A percentile compares a stretch with the other conserved stretches of the same genome.
Conservation (phyloP, 2,113 vertebrate species). For the Zosterops pallidus region DNA sequence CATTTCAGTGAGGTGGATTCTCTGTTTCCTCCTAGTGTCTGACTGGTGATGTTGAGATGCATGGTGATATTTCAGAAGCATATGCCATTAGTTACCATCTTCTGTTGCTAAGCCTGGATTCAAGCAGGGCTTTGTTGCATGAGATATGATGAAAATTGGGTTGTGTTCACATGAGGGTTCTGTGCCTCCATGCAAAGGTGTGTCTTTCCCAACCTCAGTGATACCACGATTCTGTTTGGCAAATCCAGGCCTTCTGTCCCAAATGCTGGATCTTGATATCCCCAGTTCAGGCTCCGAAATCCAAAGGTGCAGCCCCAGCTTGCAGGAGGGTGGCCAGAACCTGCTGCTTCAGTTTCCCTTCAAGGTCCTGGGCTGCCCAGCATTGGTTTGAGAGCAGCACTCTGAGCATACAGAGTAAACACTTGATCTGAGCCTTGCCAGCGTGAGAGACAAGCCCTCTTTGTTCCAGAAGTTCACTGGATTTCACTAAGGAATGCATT, state of each 20-base stretch:
- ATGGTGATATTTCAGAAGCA: not conserved
- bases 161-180: not conserved
- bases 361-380: rapidly evolving
- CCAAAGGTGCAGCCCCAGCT: not conserved
- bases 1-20: not conserved
- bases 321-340: not conserved
- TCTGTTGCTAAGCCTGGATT: not conserved
- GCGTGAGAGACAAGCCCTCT: not conserved
- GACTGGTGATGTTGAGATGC: not conserved
- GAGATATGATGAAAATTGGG: rapidly evolving
- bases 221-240: not conserved
- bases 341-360: not conserved
- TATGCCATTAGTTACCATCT: not conserved
- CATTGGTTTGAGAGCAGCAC: rapidly evolving
- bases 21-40: not conserved
- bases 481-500: not conserved
- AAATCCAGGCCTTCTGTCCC: not conserved
- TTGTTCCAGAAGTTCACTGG: not conserved
- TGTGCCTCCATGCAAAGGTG: not conserved
- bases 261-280: not conserved
- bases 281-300: not conserved
- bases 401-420: not conserved
- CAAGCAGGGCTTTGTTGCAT: not conserved
- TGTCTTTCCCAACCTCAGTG: rapidly evolving
- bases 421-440: not conserved